Percentiles rank a stretch among this genome's conserved stretches.
These are phyloP conservation scores for Cyanoliseus patagonus DNA, from an alignment of 2,113 vertebrate species.

Conservation along the genomic window DNA sequence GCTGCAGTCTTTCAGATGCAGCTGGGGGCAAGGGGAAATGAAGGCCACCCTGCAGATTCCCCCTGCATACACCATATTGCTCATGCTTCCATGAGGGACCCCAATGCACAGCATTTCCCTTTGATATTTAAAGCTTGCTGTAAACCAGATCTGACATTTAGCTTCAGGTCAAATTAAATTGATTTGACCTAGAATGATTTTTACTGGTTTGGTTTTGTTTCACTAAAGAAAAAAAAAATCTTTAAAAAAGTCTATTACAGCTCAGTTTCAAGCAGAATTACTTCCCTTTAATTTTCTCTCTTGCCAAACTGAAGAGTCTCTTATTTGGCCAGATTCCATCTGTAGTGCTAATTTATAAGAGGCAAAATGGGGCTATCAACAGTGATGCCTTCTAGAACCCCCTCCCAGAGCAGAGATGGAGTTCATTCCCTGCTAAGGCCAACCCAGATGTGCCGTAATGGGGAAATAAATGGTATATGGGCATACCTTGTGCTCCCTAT, in stretches of 20 bases:
- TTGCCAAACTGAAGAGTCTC: not conserved
- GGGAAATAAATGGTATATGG: not conserved
- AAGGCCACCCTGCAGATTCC: not conserved
- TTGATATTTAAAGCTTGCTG: not conserved
- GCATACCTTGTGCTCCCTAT: not conserved
- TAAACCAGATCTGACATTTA: slow-evolving; percentile 48
- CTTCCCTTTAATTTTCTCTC: not conserved
- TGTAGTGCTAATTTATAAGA: not conserved
- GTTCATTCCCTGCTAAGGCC: not conserved
- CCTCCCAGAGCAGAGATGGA: not conserved
- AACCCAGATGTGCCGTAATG: not conserved
- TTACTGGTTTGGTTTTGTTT: slow-evolving; percentile 39
- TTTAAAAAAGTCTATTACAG: not conserved
- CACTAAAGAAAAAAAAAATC: not conserved
- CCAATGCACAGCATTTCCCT: not conserved
- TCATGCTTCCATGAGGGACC: not conserved
- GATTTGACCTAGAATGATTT: slow-evolving; percentile 55
- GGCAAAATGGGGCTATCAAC: not conserved
- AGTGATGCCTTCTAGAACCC: not conserved
- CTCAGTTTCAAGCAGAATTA: not conserved
- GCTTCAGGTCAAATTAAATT: slow-evolving; percentile 49
- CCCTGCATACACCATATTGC: rapidly evolving
- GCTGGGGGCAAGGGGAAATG: not conserved
- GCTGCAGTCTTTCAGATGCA: not conserved
- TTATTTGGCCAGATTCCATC: not conserved